These are phyloP conservation scores for Micrastur ruficollis DNA, from an alignment of 2,797 vertebrate genomes.

Conservation along the genomic window DNA sequence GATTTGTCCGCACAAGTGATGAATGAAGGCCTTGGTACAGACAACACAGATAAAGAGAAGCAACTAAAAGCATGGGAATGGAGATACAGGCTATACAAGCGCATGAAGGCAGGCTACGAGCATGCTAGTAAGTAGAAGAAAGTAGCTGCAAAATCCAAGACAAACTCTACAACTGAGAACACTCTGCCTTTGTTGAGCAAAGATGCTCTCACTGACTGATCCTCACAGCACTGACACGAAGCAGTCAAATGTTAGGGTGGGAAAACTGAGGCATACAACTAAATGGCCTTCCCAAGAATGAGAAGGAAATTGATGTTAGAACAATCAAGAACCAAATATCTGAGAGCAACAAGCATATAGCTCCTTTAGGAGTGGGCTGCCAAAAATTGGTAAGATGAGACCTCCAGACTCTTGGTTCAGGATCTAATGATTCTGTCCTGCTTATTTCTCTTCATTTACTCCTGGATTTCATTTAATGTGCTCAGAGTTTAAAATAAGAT, in stretches of 20 bases:
- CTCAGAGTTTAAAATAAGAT: background rate
- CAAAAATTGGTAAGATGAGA: background rate
- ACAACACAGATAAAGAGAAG: conserved; percentile 87
- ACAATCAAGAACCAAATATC: background rate
- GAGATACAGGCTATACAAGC: conserved; percentile 88
- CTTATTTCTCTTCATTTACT: background rate
- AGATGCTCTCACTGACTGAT: background rate
- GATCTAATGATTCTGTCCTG: background rate
- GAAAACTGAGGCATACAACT: background rate
- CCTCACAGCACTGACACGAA: background rate
- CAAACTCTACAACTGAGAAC: background rate
- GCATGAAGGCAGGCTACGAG: conserved; percentile 90
- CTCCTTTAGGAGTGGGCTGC: background rate
- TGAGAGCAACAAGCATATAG: background rate
- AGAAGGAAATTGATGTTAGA: background rate
- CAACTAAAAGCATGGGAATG: conserved; percentile 91
- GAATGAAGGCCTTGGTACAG: conserved; percentile 81
- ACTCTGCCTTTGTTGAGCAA: background rate
- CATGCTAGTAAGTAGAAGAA: conserved; percentile 85
- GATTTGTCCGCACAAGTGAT: conserved; percentile 83
- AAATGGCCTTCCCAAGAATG: background rate
- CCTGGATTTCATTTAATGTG: background rate
- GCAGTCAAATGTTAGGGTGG: background rate
- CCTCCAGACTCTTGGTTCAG: background rate
- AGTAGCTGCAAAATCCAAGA: background rate